Evolutionary conservation across 2,113 vertebrate species (phyloP), one percentile per base, ranked within the genome.

Genomic region (Lophochroa leadbeateri): DNA sequence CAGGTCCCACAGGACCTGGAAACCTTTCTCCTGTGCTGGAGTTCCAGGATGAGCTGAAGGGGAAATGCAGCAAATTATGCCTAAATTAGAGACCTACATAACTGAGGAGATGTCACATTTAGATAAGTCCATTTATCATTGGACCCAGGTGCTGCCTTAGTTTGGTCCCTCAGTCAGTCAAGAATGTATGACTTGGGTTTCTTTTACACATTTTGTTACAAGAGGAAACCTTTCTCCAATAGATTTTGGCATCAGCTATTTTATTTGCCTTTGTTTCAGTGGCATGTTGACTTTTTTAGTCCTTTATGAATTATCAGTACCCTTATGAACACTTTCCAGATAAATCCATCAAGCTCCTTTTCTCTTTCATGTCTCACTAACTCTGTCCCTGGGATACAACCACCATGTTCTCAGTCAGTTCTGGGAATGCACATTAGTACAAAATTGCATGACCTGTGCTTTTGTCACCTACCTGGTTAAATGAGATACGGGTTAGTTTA

Each of bases 361-460:
- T 84, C 77, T 91, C 80, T 95, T 95, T 92, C 77, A 85, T 84
- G 33, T 96, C 81, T 96, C 89, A 71, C 89, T 92, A 78, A 86
- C 65, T 86, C 55, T 87, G 89, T 87, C 60, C 65, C 86, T 72
- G 44, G 43, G 27, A 92, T 65, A 84, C 57, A 94, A 60, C 47
- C 52, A 44, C 52, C 1, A 1, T 57, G 29, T 64, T 92, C 33
- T 91, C 52, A 64, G 47, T 28, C 63, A 35, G 15, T 71, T 82
- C 35, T 70, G 31, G 71, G 61, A 92, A 89, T 1, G 5, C 14
- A 72, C 13, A 72, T 90, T 71, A 95, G 9, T 41, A 82, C 35
- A 71, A 90, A 95, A 85, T 44, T 80, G 19, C 17, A 61, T 82
- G 65, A 85, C 52, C 84, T 58, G 31, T 76, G 67, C 24, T 94